A percentile compares a stretch with the other conserved stretches of the same genome.
These are phyloP conservation scores for Psilopsiagon aurifrons DNA, from an alignment of 2,113 vertebrate species.

Conservation along the genomic window DNA sequence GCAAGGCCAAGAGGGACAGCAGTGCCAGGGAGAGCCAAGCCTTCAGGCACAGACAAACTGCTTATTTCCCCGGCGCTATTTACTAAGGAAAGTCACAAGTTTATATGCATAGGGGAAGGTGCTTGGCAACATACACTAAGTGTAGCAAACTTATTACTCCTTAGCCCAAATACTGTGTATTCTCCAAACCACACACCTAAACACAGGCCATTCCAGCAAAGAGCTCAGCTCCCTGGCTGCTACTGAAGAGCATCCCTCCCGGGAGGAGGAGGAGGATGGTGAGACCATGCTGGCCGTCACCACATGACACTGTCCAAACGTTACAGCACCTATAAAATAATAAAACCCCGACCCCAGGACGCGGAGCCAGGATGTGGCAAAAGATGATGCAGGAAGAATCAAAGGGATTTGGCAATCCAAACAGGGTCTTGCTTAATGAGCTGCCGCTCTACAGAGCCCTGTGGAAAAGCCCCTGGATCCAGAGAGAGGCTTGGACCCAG, in stretches of 20 bases:
- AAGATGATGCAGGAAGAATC: neutral
- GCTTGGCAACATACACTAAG: neutral
- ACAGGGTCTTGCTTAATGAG: neutral
- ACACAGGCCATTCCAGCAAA: neutral
- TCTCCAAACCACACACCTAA: neutral
- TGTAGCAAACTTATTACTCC: rapidly evolving
- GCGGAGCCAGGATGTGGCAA: neutral
- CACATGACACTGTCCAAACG: rapidly evolving
- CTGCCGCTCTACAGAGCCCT: neutral
- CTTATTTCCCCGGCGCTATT: neutral
- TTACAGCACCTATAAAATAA: constrained; percentile 46
- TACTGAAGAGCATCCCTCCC: neutral
- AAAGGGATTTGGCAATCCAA: neutral
- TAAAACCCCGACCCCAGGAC: neutral
- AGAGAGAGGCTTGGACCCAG: no score
- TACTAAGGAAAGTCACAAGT: neutral
- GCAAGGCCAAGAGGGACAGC: neutral
- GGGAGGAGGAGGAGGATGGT: neutral
- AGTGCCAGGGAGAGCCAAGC: neutral
- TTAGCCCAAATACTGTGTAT: rapidly evolving
- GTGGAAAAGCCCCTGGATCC: neutral
- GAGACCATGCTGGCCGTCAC: rapidly evolving
- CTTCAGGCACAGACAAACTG: neutral
- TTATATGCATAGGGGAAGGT: neutral
- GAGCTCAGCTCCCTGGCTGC: neutral